These are phyloP conservation scores for Cephalophus harveyi DNA, from an alignment of 2,113 vertebrate species.

Conservation along the genomic window DNA sequence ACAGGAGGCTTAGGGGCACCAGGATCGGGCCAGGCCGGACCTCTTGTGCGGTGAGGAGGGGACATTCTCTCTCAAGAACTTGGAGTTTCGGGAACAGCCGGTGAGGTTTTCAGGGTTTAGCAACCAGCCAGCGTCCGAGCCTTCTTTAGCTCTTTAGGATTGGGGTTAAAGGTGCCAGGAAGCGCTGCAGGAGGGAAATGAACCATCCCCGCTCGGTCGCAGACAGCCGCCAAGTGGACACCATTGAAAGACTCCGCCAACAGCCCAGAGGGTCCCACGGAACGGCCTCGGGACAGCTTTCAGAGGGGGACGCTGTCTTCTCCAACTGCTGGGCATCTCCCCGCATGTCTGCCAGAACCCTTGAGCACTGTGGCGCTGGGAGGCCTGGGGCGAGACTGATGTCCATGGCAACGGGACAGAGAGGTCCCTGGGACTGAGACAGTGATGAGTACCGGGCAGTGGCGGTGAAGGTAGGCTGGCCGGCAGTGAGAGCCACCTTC, in stretches of 20 bases:
- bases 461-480: background rate
- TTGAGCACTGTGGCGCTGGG: background rate
- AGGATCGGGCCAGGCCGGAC: background rate
- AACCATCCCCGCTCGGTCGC: background rate
- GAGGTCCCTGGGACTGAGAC: slow-evolving; percentile 12
- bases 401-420: slow-evolving; percentile 45
- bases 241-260: background rate
- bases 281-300: background rate
- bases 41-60: background rate
- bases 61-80: background rate
- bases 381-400: slow-evolving; percentile 53
- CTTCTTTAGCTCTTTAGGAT: slow-evolving; percentile 41
- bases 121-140: slow-evolving; percentile 26
- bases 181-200: background rate
- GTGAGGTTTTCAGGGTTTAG: slow-evolving; percentile 30
- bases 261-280: background rate
- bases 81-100: background rate
- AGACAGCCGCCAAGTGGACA: background rate
- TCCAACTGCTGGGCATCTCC: slow-evolving; percentile 38
- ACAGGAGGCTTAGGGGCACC: background rate
- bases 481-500: background rate
- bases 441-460: background rate
- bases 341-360: slow-evolving; percentile 12
- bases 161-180: slow-evolving; percentile 20
- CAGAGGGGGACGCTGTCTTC: background rate